Base-by-base conservation (phyloP, 2,888 invertebrate genomes). In the Gandaritis pyraliata region DNA sequence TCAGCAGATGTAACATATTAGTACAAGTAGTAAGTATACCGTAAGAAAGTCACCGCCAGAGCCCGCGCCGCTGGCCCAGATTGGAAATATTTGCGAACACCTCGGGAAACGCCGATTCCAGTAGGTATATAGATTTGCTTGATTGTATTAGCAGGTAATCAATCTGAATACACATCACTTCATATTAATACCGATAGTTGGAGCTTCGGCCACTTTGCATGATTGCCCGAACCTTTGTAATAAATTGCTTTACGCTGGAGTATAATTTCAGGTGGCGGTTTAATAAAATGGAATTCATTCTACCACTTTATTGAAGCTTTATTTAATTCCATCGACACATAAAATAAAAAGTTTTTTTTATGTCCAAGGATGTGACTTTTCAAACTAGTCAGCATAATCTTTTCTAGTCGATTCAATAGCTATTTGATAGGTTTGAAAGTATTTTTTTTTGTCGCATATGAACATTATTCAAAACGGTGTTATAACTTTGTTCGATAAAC, bases 71-170 rank as follows among this genome's bases (percentile, higher is more conserved):
- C 12, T 51, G 86, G 86, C 87, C 88, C 75, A 86, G 81, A 88
- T 88, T 80, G 82, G 76, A 81, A 85, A 86, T 88, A 83, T 89
- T 87, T 87, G 82, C 76, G 78, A 79, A 78, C 81, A 85, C 82
- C 81, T 82, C 77, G 81, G 80, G 73, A 78, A 80, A 80, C 75
- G 75, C 76, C 77, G 76, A 78, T 64, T 59, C 51, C 52, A 43
- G 60, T n/a, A n/a, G n/a, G n/a, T 57, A 64, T 61, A 64, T 68
- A 58, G 62, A 64, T 64, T 66, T 64, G 55, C 50, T 57, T 62
- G 60, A 66, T 66, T 66, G 50, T 66, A 68, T 68, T 68, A 68
- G 66, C 59, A 62, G 46, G 60, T 68, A 59, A 66, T 66, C 66
- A 66, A 66, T 66, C 64, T 60, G 52, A 54, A 64, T 59, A 62